phyloP scores from a whole-genome alignment of 2,797 vertebrate species.

The Macropus fuliginosus region DNA sequence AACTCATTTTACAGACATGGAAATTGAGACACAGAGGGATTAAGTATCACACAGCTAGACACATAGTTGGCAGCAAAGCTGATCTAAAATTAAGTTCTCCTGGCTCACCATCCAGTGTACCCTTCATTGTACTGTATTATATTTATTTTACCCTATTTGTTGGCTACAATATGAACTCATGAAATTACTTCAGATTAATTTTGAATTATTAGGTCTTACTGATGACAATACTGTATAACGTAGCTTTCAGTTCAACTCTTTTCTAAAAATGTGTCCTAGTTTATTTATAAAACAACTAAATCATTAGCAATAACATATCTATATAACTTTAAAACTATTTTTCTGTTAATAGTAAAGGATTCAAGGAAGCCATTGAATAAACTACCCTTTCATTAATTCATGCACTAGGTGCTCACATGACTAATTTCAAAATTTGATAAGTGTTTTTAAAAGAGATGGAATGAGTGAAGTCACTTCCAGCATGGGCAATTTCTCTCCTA shows the following conservation, averaged over 20 bases:
- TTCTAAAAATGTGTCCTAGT: conserved; percentile 14
- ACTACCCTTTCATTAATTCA: neutral
- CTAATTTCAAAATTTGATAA: neutral
- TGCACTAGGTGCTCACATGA: neutral
- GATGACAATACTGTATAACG: neutral
- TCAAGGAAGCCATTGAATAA: neutral
- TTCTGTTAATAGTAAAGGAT: neutral
- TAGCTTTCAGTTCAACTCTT: conserved; percentile 8
- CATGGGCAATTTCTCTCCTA: neutral
- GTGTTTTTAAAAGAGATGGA: neutral
- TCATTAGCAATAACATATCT: neutral
- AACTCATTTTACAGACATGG: neutral
- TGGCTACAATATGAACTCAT: conserved; percentile 20
- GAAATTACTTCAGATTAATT: conserved; percentile 17
- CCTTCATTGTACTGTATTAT: neutral
- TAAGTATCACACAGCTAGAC: neutral
- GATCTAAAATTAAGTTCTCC: neutral
- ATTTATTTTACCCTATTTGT: neutral
- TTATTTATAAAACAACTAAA: neutral
- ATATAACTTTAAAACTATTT: neutral
- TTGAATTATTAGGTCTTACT: conserved; percentile 57
- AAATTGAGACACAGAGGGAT: neutral
- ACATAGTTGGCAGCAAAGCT: neutral
- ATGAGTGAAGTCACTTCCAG: neutral
- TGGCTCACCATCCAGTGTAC: neutral